These are phyloP conservation scores for Pelobates fuscus DNA, from an alignment of 2,113 vertebrate species.

Conservation along the genomic window DNA sequence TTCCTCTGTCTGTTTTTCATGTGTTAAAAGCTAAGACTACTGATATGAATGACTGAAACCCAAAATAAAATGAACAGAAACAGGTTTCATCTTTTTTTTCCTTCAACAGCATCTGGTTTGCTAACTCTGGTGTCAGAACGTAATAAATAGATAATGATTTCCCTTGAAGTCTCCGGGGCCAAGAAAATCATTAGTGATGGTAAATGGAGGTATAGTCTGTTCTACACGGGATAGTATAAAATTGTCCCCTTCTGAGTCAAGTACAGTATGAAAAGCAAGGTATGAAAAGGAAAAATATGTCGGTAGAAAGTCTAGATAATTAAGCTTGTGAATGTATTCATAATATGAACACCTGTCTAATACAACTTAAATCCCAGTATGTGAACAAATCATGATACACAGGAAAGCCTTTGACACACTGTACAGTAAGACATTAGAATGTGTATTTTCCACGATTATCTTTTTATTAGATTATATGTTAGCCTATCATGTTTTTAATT, in stretches of 20 bases:
- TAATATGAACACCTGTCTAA: too few relatives aligned
- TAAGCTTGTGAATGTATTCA: too few relatives aligned
- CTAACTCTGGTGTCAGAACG: constrained; percentile 31
- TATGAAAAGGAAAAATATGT: too few relatives aligned
- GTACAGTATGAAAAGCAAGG: not conserved
- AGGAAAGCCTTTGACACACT: too few relatives aligned
- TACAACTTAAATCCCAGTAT: too few relatives aligned
- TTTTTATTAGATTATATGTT: too few relatives aligned
- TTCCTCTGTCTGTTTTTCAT: not conserved
- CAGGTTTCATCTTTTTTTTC: constrained; percentile 15
- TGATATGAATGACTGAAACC: not conserved
- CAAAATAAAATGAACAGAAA: not conserved
- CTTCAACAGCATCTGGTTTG: constrained; percentile 15
- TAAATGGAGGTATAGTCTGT: constrained; percentile 18
- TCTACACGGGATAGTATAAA: constrained; percentile 13
- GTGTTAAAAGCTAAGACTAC: not conserved
- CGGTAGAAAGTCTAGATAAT: too few relatives aligned
- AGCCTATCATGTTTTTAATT: too few relatives aligned
- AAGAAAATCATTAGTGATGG: constrained; percentile 33
- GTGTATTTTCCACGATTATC: too few relatives aligned
- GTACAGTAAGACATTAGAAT: too few relatives aligned
- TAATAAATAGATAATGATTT: constrained; percentile 45
- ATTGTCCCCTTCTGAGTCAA: not conserved
- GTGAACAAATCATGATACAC: too few relatives aligned
- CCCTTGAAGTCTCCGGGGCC: constrained; percentile 20